Conservation (phyloP, 2,888 invertebrate species). For the Dyspetes luteomarginatus region DNA sequence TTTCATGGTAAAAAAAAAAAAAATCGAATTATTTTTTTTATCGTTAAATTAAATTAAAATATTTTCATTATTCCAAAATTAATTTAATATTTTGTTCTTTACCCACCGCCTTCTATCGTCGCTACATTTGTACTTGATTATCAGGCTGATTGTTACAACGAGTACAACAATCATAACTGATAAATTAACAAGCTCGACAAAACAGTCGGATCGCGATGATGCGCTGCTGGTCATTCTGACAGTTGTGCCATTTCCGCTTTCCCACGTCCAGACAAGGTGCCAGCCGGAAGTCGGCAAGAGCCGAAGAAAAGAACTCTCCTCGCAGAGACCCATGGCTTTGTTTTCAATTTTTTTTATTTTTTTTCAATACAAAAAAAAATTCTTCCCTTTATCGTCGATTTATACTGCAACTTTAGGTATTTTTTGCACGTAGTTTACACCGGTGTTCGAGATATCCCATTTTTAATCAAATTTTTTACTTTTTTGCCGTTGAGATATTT, state of each 20-base stretch:
- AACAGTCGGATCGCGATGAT: slow-evolving; percentile 67
- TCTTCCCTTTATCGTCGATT: neutral
- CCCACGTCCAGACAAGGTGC: slow-evolving; percentile 70
- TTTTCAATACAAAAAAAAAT: slow-evolving; percentile 62
- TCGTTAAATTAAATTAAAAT: neutral
- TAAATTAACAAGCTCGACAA: slow-evolving; percentile 72
- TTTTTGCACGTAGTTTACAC: too few relatives aligned
- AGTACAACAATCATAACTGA: slow-evolving; percentile 60
- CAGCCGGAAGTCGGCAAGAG: slow-evolving; percentile 68
- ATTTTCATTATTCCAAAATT: neutral
- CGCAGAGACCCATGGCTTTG: slow-evolving; percentile 58
- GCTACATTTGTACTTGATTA: slow-evolving; percentile 68
- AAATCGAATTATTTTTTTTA: neutral
- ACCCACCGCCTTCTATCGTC: slow-evolving; percentile 59
- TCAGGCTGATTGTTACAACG: slow-evolving; percentile 59
- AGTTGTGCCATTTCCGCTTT: slow-evolving; percentile 69
- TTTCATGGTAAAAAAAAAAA: too few relatives aligned
- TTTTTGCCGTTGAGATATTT: too few relatives aligned
- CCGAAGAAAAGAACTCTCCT: slow-evolving; percentile 67
- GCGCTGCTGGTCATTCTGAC: slow-evolving; percentile 66
- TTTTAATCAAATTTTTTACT: too few relatives aligned
- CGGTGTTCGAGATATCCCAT: too few relatives aligned
- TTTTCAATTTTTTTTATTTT: slow-evolving; percentile 33
- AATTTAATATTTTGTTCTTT: neutral
- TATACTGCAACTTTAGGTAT: too few relatives aligned